These are phyloP conservation scores for Lasiurus borealis DNA, from an alignment of 2,113 vertebrate species.

Conservation along the genomic window DNA sequence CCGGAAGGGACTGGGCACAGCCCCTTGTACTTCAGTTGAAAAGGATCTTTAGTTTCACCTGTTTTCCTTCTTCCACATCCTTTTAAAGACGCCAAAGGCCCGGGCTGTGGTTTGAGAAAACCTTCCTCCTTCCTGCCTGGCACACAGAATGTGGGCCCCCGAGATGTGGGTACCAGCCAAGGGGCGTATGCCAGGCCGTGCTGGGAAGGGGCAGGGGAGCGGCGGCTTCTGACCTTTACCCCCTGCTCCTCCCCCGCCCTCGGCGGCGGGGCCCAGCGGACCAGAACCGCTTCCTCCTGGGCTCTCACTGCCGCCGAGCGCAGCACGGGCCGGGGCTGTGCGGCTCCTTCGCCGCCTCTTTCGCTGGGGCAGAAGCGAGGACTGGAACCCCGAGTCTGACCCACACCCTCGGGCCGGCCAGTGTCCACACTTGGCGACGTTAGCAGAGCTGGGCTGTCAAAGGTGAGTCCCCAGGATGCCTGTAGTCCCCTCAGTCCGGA, in stretches of 20 bases:
- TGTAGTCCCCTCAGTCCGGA: fast-evolving
- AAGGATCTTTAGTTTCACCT: not conserved
- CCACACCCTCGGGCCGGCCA: not conserved
- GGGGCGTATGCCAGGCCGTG: no score
- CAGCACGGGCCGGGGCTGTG: not conserved
- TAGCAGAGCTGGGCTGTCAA: not conserved
- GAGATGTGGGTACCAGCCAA: not conserved
- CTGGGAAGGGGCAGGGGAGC: not conserved
- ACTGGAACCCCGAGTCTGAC: not conserved
- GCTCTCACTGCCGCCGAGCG: not conserved
- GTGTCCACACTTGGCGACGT: not conserved
- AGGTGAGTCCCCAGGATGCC: constrained; percentile 70
- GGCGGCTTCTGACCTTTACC: not conserved
- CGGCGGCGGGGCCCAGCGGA: not conserved
- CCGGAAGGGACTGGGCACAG: not conserved
- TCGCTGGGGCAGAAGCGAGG: not conserved
- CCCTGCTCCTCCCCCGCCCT: not conserved
- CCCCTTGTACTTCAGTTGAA: not conserved
- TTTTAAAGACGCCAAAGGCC: constrained; percentile 2
- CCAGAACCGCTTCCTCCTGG: not conserved
- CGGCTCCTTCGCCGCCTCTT: not conserved
- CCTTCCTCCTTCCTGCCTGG: not conserved
- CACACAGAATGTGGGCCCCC: not conserved
- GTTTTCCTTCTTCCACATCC: not conserved
- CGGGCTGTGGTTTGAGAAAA: not conserved